Percentiles rank a stretch among this genome's conserved stretches.
phyloP scores from a whole-genome alignment of 1,140 invertebrate genomes.

The Hydropsyche tenuis region DNA sequence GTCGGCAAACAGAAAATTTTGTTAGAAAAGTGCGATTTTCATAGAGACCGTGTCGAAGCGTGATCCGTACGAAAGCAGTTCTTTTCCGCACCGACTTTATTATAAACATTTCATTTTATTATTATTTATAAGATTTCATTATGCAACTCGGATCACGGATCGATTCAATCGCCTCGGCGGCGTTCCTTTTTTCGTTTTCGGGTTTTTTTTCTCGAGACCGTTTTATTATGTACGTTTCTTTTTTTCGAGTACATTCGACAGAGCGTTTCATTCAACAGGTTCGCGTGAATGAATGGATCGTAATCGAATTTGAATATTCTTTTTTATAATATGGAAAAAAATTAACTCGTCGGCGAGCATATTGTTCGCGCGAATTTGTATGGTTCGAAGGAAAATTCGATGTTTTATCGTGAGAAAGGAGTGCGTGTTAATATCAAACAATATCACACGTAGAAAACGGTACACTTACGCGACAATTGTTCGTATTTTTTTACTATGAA shows the following conservation, averaged over 20 bases:
- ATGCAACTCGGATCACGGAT: conserved; percentile 34
- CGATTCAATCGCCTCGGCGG: conserved; percentile 25
- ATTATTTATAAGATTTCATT: conserved; percentile 32
- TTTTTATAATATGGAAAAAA: too few species aligned
- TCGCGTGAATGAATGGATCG: conserved; percentile 26
- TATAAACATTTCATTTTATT: too few species aligned
- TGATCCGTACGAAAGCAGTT: conserved; percentile 25
- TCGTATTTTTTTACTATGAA: background rate
- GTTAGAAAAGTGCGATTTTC: too few species aligned
- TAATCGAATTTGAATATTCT: conserved; percentile 32
- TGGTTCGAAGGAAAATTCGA: too few species aligned
- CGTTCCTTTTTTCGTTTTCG: background rate
- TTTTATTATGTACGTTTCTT: conserved; percentile 8
- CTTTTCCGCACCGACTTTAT: background rate
- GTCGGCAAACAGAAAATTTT: too few species aligned
- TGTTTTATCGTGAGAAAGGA: too few species aligned
- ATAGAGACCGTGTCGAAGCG: conserved; percentile 10
- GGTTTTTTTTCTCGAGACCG: background rate
- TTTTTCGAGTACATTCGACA: background rate
- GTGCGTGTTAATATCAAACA: too few species aligned
- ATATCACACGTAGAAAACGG: too few species aligned
- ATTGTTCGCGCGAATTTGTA: too few species aligned
- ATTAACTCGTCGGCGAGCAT: background rate
- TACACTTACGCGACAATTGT: background rate
- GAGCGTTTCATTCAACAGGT: conserved; percentile 31